A percentile compares a stretch with the other conserved stretches of the same genome.
Conservation (phyloP, 2,113 vertebrate species). For the Genyomyrus donnyi region DNA sequence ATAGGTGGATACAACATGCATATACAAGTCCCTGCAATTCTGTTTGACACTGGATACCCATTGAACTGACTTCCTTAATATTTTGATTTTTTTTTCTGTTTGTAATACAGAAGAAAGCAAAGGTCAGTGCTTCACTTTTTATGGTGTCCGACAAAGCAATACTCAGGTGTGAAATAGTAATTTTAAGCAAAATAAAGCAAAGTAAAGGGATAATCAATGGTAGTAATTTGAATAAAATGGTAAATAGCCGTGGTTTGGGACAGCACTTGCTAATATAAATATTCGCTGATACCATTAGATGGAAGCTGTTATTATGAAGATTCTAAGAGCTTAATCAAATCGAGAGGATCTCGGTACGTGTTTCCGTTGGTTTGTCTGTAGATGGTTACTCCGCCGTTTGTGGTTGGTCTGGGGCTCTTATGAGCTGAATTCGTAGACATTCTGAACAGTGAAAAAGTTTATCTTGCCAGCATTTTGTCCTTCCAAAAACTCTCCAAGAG, state of each 20-base stretch:
- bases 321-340: background rate
- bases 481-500: background rate
- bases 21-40: background rate
- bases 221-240: background rate
- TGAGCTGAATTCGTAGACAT: background rate
- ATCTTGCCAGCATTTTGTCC: background rate
- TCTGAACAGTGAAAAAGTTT: background rate
- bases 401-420: background rate
- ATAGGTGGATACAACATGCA: background rate
- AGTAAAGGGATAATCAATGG: background rate
- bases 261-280: background rate
- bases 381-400: background rate
- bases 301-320: background rate
- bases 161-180: background rate
- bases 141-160: background rate
- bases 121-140: background rate
- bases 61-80: background rate
- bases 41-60: background rate
- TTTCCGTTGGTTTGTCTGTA: background rate
- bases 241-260: background rate
- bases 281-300: background rate
- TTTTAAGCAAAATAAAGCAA: background rate
- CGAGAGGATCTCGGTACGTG: background rate
- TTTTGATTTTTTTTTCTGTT: background rate
- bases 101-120: background rate